These are phyloP conservation scores for Pseudomyrmex concolor DNA, from an alignment of 1,140 invertebrate species.

Conservation along the genomic window DNA sequence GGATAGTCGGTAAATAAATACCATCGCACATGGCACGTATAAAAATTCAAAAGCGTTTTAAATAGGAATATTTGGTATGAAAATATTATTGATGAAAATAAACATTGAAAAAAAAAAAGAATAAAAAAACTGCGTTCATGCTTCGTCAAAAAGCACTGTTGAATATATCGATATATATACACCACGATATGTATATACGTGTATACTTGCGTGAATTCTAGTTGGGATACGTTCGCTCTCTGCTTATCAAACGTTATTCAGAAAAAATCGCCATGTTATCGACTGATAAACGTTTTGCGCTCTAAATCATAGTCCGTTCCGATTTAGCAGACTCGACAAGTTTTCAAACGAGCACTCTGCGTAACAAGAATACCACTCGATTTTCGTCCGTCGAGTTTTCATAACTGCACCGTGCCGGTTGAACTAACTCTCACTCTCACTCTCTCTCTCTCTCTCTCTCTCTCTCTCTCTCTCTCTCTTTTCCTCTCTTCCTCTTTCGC, in stretches of 20 bases:
- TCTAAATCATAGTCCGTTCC: slow-evolving; percentile 37
- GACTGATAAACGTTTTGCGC: slow-evolving; percentile 20
- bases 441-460: background rate
- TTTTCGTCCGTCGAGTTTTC: slow-evolving; percentile 49
- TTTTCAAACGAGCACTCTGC: slow-evolving; percentile 45
- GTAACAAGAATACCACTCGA: slow-evolving; percentile 38
- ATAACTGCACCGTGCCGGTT: slow-evolving; percentile 47
- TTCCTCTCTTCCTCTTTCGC: background rate
- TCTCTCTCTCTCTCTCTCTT: background rate
- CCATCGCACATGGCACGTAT: too few relatives aligned
- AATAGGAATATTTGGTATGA: too few relatives aligned
- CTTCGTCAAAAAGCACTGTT: too few relatives aligned
- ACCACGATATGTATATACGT: too few relatives aligned
- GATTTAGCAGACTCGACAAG: slow-evolving; percentile 48
- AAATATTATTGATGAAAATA: too few relatives aligned
- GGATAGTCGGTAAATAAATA: background rate
- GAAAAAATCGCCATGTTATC: background rate
- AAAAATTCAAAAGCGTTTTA: background rate
- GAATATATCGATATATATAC: too few relatives aligned
- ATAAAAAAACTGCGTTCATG: too few relatives aligned
- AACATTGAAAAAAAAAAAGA: background rate
- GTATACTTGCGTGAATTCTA: background rate
- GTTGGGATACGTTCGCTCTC: background rate
- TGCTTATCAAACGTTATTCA: slow-evolving; percentile 6
- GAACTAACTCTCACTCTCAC: background rate